Evolutionary conservation across 2,113 vertebrate genomes (phyloP), one percentile per base, ranked within the genome.

Genomic region (Dunckerocampus dactyliophorus): DNA sequence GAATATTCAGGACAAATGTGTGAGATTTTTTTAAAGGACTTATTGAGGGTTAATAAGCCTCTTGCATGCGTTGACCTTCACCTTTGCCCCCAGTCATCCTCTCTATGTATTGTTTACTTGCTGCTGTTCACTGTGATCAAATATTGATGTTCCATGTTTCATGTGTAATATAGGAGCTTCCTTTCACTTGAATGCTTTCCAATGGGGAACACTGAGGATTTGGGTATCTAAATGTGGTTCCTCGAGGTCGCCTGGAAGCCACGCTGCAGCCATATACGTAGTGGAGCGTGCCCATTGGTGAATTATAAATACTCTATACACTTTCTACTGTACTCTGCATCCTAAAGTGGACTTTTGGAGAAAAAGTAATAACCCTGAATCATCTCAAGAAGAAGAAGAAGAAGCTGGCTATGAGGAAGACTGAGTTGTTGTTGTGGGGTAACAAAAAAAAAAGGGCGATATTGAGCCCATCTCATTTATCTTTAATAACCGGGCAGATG

Each of bases 101-200:
- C 61, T 24, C 28, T 51, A 67, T 70, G 61, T 50, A 72, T 78
- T 85, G 82, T 87, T 88, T 87, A 83, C 82, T 75, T 75, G 81
- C 80, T 78, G 69, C 74, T 63, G 54, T 83, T 85, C 74, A n/a
- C 75, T 3, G 47, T 31, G 0, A 85, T 88, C 60, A 79, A 88
- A 76, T 89, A 88, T 88, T 87, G 54, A 88, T 82, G 66, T 66
- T 89, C 79, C 82, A 86, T 88, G 76, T 88, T 87, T 89, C 76
- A 87, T 85, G 69, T 85, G 84, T 83, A 85, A 85, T 85, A 89
- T 82, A 76, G 69, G 67, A 57, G 63, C 54, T 75, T 76, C 55
- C 76, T 68, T 73, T 46, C 64, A 71, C 72, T 72, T 71, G 66
- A 69, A 65, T 69, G 74, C 66, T 75, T 79, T 61, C 12, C 46